These are phyloP conservation scores for Microplitis manilae DNA, from an alignment of 2,888 invertebrate genomes.

Conservation along the genomic window DNA sequence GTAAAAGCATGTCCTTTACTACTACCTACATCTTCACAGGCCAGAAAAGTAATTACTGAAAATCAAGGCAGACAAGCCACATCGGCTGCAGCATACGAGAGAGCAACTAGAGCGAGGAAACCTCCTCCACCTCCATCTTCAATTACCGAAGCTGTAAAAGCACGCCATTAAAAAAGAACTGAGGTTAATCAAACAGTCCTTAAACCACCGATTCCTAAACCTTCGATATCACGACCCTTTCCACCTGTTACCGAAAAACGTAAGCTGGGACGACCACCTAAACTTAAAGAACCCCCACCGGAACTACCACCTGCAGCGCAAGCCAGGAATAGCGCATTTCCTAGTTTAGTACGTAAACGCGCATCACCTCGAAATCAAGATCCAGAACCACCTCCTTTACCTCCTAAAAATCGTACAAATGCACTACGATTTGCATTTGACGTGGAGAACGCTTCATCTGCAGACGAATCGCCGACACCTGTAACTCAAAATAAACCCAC, in stretches of 20 bases:
- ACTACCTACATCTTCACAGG: neutral
- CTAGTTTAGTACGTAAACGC: neutral
- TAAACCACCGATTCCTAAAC: neutral
- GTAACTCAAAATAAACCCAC: neutral
- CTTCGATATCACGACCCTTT: neutral
- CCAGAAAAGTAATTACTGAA: neutral
- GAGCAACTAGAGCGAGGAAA: no score
- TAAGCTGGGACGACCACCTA: neutral
- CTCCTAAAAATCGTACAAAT: conserved; percentile 2
- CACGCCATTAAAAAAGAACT: no score
- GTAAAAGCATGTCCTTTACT: neutral
- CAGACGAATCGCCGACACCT: neutral
- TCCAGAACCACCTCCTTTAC: neutral
- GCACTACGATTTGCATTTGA: conserved; percentile 2
- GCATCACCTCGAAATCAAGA: neutral
- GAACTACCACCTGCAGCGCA: neutral
- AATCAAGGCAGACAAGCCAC: neutral
- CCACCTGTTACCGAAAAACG: neutral
- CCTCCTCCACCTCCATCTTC: no score
- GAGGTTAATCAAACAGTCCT: neutral
- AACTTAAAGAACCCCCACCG: neutral
- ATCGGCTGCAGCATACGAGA: neutral
- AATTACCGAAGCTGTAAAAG: no score
- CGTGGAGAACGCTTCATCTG: neutral
- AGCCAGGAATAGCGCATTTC: conserved; percentile 17